A percentile compares a stretch with the other conserved stretches of the same genome.
These are phyloP conservation scores for Cassiopea xamachana DNA, from an alignment of 30 jellyfish, hydroid and myxozoan genomes.

Conservation along the genomic window DNA sequence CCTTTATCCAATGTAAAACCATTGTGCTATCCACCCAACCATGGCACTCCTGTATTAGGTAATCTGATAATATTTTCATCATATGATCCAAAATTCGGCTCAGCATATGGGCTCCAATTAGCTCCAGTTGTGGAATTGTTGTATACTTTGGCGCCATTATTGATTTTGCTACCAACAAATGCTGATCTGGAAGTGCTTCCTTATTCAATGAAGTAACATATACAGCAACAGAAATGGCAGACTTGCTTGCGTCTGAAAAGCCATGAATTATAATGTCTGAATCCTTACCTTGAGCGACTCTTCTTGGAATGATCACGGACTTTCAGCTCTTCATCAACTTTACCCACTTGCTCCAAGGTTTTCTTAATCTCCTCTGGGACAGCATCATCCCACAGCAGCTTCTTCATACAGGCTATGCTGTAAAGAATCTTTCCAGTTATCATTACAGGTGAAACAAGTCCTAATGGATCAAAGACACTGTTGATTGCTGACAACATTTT, in stretches of 20 bases:
- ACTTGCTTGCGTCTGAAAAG: slow-evolving; percentile 40
- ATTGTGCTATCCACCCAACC: slow-evolving; percentile 76
- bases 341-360: slow-evolving; percentile 61
- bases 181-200: slow-evolving; percentile 28
- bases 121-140: slow-evolving; percentile 69
- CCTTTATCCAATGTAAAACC: slow-evolving; percentile 61
- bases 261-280: slow-evolving; percentile 41
- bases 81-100: slow-evolving; percentile 40
- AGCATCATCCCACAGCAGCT: slow-evolving; percentile 71
- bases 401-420: slow-evolving; percentile 57
- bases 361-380: slow-evolving; percentile 28
- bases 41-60: background rate
- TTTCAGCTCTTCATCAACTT: slow-evolving; percentile 9
- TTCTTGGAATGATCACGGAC: slow-evolving; percentile 42
- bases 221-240: slow-evolving; percentile 43
- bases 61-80: slow-evolving; percentile 1
- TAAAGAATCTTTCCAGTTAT: slow-evolving; percentile 71
- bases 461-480: slow-evolving; percentile 47
- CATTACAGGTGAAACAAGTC: slow-evolving; percentile 78
- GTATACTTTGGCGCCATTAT: slow-evolving; percentile 38
- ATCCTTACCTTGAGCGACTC: slow-evolving; percentile 26
- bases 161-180: slow-evolving; percentile 58
- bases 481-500: slow-evolving; percentile 66
- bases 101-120: slow-evolving; percentile 60
- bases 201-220: slow-evolving; percentile 1